These are phyloP conservation scores for Oplegnathus fasciatus DNA, from an alignment of 2,113 vertebrate species.

Conservation along the genomic window DNA sequence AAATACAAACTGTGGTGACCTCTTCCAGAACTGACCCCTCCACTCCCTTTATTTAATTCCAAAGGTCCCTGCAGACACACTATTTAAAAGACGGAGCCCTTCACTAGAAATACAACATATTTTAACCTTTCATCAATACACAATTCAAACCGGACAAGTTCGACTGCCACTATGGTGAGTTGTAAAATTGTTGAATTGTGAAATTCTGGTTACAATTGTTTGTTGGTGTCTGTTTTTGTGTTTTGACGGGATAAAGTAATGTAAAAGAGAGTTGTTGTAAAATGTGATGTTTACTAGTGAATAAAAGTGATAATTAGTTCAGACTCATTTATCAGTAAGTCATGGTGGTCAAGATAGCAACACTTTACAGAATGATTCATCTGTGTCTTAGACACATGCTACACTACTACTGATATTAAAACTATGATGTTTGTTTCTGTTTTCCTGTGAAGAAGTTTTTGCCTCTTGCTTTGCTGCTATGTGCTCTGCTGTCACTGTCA, in stretches of 20 bases:
- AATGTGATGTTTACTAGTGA: background rate
- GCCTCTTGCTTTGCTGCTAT: constrained; percentile 59
- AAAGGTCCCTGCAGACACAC: constrained; percentile 53
- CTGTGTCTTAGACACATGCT: background rate
- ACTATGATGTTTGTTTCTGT: background rate
- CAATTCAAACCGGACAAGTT: too few species aligned
- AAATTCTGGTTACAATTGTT: background rate
- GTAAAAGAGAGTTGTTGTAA: background rate
- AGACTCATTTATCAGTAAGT: too few species aligned
- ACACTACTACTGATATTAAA: background rate
- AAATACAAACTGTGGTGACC: too few species aligned
- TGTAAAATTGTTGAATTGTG: background rate
- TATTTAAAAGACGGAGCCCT: constrained; percentile 20
- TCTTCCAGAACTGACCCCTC: too few species aligned
- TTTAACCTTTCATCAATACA: too few species aligned
- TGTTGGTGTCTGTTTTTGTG: background rate
- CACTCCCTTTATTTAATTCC: constrained; percentile 65
- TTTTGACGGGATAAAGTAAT: background rate
- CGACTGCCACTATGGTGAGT: constrained; percentile 67
- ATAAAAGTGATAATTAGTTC: background rate
- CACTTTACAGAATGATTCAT: background rate
- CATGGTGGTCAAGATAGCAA: background rate
- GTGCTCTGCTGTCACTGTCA: constrained; percentile 45
- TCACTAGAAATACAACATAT: background rate
- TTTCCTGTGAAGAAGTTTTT: constrained; percentile 56